Conservation (phyloP, 2,797 vertebrate species). For the Rousettus madagascariensis region DNA sequence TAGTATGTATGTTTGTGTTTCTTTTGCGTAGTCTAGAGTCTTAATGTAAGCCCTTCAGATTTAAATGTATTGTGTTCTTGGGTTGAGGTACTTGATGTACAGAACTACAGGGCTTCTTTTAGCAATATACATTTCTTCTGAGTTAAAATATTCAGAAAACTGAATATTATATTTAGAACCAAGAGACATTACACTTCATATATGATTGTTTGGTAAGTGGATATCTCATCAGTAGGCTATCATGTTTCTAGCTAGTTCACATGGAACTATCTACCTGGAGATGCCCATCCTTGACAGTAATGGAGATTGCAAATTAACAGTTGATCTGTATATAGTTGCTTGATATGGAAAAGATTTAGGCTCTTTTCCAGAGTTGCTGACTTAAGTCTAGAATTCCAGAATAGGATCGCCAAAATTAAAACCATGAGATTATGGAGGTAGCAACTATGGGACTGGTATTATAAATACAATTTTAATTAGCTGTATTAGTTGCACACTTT, state of each 20-base stretch:
- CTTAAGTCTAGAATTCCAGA: conserved; percentile 17
- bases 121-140: not conserved
- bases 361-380: not conserved
- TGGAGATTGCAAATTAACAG: not conserved
- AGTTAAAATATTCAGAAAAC: not conserved
- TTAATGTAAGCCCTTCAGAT: conserved; percentile 70
- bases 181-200: not conserved
- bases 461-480: conserved; percentile 32
- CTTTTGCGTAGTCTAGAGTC: conserved; percentile 68
- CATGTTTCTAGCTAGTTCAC: not conserved
- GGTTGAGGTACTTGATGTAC: conserved; percentile 72
- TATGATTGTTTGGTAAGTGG: not conserved
- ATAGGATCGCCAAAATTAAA: not conserved
- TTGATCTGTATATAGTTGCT: not conserved
- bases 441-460: not conserved
- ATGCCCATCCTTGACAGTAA: not conserved
- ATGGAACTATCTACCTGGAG: not conserved
- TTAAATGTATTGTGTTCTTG: conserved; percentile 65
- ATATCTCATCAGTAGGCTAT: not conserved
- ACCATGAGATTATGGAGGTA: not conserved
- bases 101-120: not conserved
- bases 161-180: not conserved
- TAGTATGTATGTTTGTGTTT: conserved; percentile 59
- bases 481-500: conserved; percentile 21
- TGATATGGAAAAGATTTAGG: not conserved